These are phyloP conservation scores for Artibeus lituratus DNA, from an alignment of 2,797 vertebrate genomes.

Conservation along the genomic window DNA sequence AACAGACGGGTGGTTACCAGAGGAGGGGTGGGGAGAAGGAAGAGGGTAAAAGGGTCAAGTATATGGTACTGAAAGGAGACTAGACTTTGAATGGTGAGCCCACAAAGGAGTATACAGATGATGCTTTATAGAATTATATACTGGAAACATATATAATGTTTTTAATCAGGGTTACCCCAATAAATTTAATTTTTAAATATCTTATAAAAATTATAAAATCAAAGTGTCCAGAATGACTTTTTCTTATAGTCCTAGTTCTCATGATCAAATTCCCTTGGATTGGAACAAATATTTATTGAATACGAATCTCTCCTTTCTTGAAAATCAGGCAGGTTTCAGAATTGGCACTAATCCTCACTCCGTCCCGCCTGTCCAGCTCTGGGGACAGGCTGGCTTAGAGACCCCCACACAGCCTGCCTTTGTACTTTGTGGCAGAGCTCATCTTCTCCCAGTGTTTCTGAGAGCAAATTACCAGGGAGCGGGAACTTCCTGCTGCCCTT, in stretches of 20 bases:
- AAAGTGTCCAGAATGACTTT: not conserved
- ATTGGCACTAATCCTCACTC: not conserved
- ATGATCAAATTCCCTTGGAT: not conserved
- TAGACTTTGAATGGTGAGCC: not conserved
- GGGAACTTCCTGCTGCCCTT: constrained; percentile 28
- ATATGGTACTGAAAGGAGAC: not conserved
- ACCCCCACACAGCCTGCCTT: not conserved
- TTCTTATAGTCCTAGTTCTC: not conserved
- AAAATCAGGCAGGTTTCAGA: not conserved
- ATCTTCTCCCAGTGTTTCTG: not conserved
- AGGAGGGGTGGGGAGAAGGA: no score
- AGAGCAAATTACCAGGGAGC: not conserved
- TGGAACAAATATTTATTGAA: not conserved
- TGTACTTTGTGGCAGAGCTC: not conserved
- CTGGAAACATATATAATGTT: not conserved
- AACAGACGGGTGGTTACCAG: not conserved
- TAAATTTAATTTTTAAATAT: not conserved
- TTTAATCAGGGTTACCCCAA: not conserved
- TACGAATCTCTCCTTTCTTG: not conserved
- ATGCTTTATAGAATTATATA: not conserved
- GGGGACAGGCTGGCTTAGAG: not conserved
- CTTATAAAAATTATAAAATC: not conserved
- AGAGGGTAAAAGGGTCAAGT: not conserved
- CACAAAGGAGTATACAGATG: not conserved
- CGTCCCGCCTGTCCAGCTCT: not conserved